phyloP scores from a whole-genome alignment of 2,888 invertebrate species.

The Synergus laeviventris region DNA sequence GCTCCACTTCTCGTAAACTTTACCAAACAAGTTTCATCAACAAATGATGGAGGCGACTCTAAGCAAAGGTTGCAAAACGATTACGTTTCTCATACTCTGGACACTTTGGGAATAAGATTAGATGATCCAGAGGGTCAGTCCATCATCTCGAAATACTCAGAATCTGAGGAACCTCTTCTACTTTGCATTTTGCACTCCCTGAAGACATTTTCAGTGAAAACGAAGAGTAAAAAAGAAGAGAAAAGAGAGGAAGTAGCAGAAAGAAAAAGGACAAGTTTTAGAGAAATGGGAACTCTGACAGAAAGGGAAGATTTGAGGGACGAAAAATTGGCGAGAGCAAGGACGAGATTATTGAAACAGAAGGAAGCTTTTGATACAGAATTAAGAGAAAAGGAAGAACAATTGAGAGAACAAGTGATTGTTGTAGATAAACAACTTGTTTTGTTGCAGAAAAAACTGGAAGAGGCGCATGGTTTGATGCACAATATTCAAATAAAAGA shows the following conservation, averaged over 20 bases:
- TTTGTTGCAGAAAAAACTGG: conserved; percentile 64
- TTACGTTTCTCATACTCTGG: conserved; percentile 68
- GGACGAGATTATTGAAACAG: conserved; percentile 65
- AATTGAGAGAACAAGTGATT: conserved; percentile 64
- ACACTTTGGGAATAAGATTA: conserved; percentile 70
- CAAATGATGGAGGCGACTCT: conserved; percentile 41
- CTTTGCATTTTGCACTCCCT: conserved; percentile 68
- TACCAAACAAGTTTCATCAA: conserved; percentile 56
- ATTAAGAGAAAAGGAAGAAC: conserved; percentile 64
- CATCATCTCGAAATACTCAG: conserved; percentile 66
- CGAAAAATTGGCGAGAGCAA: conserved; percentile 56
- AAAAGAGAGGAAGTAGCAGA: conserved; percentile 13
- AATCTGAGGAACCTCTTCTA: conserved; percentile 65
- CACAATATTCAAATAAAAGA: conserved; percentile 62
- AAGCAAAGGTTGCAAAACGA: conserved; percentile 68
- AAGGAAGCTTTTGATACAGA: conserved; percentile 65
- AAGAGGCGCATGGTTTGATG: conserved; percentile 68
- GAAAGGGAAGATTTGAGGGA: neutral
- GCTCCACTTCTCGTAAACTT: conserved; percentile 71
- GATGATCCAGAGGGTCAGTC: conserved; percentile 61
- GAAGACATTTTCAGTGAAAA: conserved; percentile 46
- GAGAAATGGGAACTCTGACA: conserved; percentile 52
- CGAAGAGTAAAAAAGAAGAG: neutral
- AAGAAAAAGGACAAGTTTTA: conserved; percentile 21
- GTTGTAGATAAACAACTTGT: conserved; percentile 65